These are phyloP conservation scores for Cheilosia vulpina DNA, from an alignment of 2,888 invertebrate species.

Conservation along the genomic window DNA sequence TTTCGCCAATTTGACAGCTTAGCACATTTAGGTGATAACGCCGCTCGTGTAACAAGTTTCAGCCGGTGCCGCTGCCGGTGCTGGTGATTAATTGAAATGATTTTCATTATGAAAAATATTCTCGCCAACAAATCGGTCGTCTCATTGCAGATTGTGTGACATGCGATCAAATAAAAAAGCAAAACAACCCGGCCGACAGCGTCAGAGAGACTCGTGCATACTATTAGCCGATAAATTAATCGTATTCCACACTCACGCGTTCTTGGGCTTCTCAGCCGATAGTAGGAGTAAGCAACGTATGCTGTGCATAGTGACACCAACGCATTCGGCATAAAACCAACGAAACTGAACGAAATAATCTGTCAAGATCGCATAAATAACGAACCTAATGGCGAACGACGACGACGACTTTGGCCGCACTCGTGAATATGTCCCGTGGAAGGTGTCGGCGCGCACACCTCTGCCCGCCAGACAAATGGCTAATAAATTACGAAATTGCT, in stretches of 20 bases:
- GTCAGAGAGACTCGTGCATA: slow-evolving; percentile 54
- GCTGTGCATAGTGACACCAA: slow-evolving; percentile 61
- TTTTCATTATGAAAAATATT: slow-evolving; percentile 71
- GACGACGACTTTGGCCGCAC: slow-evolving; percentile 56
- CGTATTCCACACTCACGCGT: slow-evolving; percentile 74
- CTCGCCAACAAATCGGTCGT: slow-evolving; percentile 66
- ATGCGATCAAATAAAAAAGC: slow-evolving; percentile 65
- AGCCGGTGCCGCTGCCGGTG: slow-evolving; percentile 24
- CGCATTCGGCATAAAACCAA: slow-evolving; percentile 60
- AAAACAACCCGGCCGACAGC: slow-evolving; percentile 33
- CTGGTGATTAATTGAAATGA: slow-evolving; percentile 72
- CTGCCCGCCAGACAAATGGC: slow-evolving; percentile 55
- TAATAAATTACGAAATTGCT: slow-evolving; percentile 72
- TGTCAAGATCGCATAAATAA: slow-evolving; percentile 75
- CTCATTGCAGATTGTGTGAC: slow-evolving; percentile 36
- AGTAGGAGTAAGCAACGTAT: slow-evolving; percentile 79
- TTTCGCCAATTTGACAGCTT: slow-evolving; percentile 66
- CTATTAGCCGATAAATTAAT: slow-evolving; percentile 75
- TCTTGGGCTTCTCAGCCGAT: slow-evolving; percentile 76
- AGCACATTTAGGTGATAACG: slow-evolving; percentile 74
- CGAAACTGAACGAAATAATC: slow-evolving; percentile 74
- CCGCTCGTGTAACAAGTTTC: slow-evolving; percentile 64
- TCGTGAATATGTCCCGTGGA: slow-evolving; percentile 39
- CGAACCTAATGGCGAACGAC: slow-evolving; percentile 70
- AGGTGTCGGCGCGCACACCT: slow-evolving; percentile 68